A percentile compares a stretch with the other conserved stretches of the same genome.
phyloP scores from a whole-genome alignment of 1,140 invertebrate genomes.

The Eciton burchellii region DNA sequence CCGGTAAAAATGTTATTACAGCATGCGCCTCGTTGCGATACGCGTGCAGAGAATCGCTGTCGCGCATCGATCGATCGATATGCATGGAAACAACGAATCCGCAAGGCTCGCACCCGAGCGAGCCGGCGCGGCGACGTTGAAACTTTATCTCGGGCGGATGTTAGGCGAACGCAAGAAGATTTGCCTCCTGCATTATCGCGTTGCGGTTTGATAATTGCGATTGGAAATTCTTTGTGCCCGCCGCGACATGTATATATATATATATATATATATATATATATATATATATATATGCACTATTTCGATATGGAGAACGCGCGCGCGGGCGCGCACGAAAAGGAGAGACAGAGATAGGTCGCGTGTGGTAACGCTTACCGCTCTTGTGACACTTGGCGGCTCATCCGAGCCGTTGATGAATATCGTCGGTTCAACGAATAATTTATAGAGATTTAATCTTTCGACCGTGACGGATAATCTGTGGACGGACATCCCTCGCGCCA shows the following conservation, averaged over 20 bases:
- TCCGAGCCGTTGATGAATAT: conserved; percentile 49
- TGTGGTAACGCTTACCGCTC: conserved; percentile 48
- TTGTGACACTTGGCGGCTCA: conserved; percentile 51
- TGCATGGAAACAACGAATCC: conserved; percentile 22
- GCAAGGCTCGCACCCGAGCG: not conserved
- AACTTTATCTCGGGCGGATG: not conserved
- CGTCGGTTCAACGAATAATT: conserved; percentile 45
- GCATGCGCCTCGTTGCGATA: not conserved
- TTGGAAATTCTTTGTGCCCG: conserved; percentile 14
- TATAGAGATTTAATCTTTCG: conserved; percentile 59
- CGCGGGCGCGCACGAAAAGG: not conserved
- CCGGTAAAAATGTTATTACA: conserved; percentile 34
- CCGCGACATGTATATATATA: not conserved
- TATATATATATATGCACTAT: too few relatives aligned
- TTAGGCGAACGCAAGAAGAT: not conserved
- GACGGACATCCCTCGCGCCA: conserved; percentile 46
- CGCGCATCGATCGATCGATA: conserved; percentile 13
- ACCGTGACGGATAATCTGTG: conserved; percentile 53
- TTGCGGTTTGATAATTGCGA: conserved; percentile 36
- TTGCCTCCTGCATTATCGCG: conserved; percentile 35
- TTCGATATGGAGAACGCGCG: not conserved
- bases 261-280: too few relatives aligned
- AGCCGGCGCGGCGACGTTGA: not conserved
- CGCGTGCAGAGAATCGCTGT: conserved; percentile 7
- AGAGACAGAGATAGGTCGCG: not conserved